Evolutionary conservation across 2,888 invertebrate genomes (phyloP), one percentile per base, ranked within the genome.

Genomic region (Trissolcus japonicus): DNA sequence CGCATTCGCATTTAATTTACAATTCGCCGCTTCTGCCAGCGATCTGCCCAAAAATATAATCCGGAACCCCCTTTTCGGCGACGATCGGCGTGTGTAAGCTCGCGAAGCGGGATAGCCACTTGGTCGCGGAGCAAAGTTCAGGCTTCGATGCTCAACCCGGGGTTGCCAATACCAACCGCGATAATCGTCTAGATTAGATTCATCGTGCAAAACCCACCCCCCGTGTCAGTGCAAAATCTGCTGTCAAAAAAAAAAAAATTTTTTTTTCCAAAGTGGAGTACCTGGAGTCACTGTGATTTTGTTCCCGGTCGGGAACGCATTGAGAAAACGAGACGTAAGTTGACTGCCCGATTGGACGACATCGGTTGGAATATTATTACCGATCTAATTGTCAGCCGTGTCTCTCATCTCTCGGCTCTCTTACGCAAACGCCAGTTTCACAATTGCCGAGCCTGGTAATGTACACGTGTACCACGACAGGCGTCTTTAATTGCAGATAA

Each of bases 1-100:
- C 86, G 87, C 84, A 88, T 86, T 87, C 88, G 85, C 87, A 87
- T 86, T 35, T 87, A 82, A 85, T 83, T 83, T 83, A 80, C 76
- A 80, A 80, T 79, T 76, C 81, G 80, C 75, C 76, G 78, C 66
- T 62, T 73, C 63, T 78, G 78, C 68, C 71, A 80, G 54, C 73
- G 74, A 79, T 71, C 35, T 35, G 67, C 59, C 67, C 56, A 40
- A 68, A 69, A 71, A 56, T n/a, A 29, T 6, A 7, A 11, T 35
- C 53, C 62, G 67, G 61, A 59, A 55, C 61, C 68, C 67, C 51
- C 25, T 25, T 11, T 46, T 25, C 7, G 29, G 57, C 54, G 66
- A 60, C 63, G 65, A 74, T 57, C 71, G 75, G 63, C 57, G 60
- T 35, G 55, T 56, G 50, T 57, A 25, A 53, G 48, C 63, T 41